These are phyloP conservation scores for Ooceraea biroi DNA, from an alignment of 1,140 invertebrate genomes.

Conservation along the genomic window DNA sequence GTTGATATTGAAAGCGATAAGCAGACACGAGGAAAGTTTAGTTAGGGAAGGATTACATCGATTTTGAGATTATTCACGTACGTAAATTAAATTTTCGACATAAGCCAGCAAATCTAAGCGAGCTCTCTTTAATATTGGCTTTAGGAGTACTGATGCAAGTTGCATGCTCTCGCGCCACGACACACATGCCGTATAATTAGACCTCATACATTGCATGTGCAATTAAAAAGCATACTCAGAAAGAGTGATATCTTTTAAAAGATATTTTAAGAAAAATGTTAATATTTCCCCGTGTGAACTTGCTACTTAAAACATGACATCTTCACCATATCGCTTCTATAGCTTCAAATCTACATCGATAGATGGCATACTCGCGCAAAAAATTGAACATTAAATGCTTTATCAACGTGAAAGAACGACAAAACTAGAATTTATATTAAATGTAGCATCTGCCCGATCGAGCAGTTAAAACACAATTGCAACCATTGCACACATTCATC, in stretches of 20 bases:
- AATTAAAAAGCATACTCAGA: neutral
- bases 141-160: conserved; percentile 48
- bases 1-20: conserved; percentile 7
- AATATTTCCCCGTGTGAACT: too few species aligned
- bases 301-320: too few species aligned
- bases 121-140: conserved; percentile 72
- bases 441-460: too few species aligned
- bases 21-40: neutral
- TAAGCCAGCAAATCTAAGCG: conserved; percentile 27
- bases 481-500: too few species aligned
- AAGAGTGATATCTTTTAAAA: neutral
- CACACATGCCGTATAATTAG: conserved; percentile 22
- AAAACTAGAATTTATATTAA: neutral
- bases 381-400: neutral
- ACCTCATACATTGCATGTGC: conserved; percentile 15
- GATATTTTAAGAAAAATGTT: neutral
- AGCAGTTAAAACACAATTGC: too few species aligned
- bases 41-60: conserved; percentile 3
- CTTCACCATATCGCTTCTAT: too few species aligned
- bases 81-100: conserved; percentile 7
- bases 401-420: neutral
- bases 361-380: neutral
- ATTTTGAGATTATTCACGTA: conserved; percentile 2
- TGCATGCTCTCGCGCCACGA: neutral
- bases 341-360: neutral